Evolutionary conservation across 2,888 invertebrate genomes (phyloP).

Genomic region (Lissocephala sabroskyi): DNA sequence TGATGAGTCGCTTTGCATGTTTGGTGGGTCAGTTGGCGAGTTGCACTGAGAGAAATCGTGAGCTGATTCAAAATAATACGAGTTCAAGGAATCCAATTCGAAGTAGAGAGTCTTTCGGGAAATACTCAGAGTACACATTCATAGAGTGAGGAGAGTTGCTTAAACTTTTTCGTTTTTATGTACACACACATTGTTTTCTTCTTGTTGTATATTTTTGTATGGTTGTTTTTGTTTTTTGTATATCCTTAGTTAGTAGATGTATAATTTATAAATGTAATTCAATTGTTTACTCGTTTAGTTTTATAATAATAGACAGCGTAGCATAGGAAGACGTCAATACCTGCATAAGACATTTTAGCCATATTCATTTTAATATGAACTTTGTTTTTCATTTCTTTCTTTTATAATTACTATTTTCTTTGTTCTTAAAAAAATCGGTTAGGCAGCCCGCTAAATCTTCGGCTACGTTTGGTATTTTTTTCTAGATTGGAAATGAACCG

Average conservation of each 20-base stretch:
- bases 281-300: slow-evolving; percentile 63
- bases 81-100: too few species aligned
- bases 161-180: slow-evolving; percentile 7
- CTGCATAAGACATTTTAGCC: slow-evolving; percentile 74
- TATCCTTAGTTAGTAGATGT: slow-evolving; percentile 60
- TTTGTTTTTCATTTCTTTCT: slow-evolving; percentile 40
- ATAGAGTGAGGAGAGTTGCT: too few species aligned
- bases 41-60: too few species aligned
- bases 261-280: slow-evolving; percentile 40
- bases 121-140: too few species aligned
- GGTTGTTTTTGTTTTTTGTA: slow-evolving; percentile 42
- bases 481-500: too few species aligned
- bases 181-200: slow-evolving; percentile 19
- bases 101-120: too few species aligned
- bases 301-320: slow-evolving; percentile 74
- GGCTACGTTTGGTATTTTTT: slow-evolving; percentile 15
- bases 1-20: too few species aligned
- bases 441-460: too few species aligned
- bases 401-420: slow-evolving; percentile 22
- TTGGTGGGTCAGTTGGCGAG: too few species aligned
- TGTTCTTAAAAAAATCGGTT: slow-evolving; percentile 18
- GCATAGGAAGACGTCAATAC: slow-evolving; percentile 74
- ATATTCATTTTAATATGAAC: slow-evolving; percentile 62
- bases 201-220: slow-evolving; percentile 19
- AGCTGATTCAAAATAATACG: too few species aligned